phyloP scores from a whole-genome alignment of 2,113 vertebrate species.

The Crypturellus undulatus region DNA sequence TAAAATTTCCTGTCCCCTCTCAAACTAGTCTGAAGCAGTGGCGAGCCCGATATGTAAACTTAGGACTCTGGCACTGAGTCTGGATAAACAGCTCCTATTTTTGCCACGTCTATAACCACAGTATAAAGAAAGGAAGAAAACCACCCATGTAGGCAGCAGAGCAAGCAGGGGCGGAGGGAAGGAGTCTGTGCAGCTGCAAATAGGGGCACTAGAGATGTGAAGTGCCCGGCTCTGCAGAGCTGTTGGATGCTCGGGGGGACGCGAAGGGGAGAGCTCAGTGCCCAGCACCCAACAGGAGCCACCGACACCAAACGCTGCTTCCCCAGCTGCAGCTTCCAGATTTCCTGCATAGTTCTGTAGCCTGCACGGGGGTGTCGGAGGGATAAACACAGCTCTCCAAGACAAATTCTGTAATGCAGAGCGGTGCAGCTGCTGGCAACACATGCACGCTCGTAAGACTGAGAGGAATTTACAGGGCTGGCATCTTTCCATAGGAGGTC shows the following conservation, averaged over 20 bases:
- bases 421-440: background rate
- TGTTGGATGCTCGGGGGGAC: background rate
- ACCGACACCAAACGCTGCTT: background rate
- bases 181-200: background rate
- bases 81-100: background rate
- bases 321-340: background rate
- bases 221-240: background rate
- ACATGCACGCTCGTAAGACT: fast-evolving
- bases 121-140: conserved; percentile 5
- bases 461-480: conserved; percentile 34
- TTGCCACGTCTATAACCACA: background rate
- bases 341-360: background rate
- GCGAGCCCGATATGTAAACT: background rate
- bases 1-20: background rate
- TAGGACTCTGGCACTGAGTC: fast-evolving
- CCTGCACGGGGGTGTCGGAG: fast-evolving
- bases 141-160: background rate
- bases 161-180: background rate
- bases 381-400: fast-evolving
- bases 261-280: background rate
- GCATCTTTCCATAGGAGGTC: background rate
- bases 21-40: background rate
- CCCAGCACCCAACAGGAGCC: background rate
- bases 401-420: background rate
- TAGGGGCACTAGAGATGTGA: background rate